phyloP scores from a whole-genome alignment of 2,797 vertebrate species.

The Sitta carolinensis region DNA sequence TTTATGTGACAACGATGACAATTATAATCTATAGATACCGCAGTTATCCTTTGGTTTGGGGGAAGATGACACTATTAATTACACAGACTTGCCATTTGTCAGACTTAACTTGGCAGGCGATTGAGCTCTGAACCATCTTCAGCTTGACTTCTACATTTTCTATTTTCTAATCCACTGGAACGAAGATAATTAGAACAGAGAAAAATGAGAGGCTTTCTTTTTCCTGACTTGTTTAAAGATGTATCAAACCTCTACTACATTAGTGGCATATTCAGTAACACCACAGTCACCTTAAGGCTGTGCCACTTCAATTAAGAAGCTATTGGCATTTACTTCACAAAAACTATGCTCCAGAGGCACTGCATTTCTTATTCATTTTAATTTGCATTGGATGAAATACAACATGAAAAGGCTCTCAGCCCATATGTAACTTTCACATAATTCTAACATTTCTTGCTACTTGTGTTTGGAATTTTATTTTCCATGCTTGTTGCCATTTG shows the following conservation, averaged over 20 bases:
- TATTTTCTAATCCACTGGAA: conserved; percentile 83
- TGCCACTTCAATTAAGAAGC: conserved; percentile 16
- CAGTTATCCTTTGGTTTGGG: conserved; percentile 78
- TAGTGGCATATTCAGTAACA: conserved; percentile 23
- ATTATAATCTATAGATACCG: conserved; percentile 86
- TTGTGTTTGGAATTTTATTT: conserved; percentile 14
- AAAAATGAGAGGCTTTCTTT: conserved; percentile 69
- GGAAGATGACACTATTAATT: conserved; percentile 83
- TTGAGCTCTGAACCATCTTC: conserved; percentile 77
- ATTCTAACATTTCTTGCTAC: background rate
- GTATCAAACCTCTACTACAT: background rate
- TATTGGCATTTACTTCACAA: conserved; percentile 22
- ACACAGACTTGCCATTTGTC: conserved; percentile 82
- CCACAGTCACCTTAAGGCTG: conserved; percentile 14
- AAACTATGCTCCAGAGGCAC: background rate
- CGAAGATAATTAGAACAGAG: conserved; percentile 80
- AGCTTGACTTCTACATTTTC: conserved; percentile 82
- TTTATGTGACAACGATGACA: conserved; percentile 89
- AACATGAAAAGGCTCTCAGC: background rate
- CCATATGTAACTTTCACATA: background rate
- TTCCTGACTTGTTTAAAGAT: conserved; percentile 27
- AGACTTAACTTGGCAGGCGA: conserved; percentile 82
- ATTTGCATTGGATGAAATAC: background rate
- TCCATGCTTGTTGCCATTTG: background rate
- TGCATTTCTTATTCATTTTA: conserved; percentile 29